phyloP scores from a whole-genome alignment of 2,888 invertebrate genomes.

The Drosophila cognata region DNA sequence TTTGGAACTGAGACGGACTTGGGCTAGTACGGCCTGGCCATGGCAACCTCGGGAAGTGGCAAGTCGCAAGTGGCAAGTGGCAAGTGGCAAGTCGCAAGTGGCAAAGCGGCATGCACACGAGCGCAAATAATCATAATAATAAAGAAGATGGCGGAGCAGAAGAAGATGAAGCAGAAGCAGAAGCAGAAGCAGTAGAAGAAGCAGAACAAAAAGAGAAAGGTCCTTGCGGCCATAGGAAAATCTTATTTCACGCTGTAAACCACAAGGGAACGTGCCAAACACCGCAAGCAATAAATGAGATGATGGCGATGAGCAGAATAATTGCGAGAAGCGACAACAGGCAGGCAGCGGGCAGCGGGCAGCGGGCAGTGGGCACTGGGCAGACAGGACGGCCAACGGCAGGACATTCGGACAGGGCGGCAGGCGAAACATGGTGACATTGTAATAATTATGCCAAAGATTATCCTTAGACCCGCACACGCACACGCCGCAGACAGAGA shows the following conservation, averaged over 20 bases:
- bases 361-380: neutral
- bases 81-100: neutral
- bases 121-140: constrained; percentile 79
- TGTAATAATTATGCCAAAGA: constrained; percentile 82
- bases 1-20: constrained; percentile 1
- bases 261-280: constrained; percentile 81
- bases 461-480: constrained; percentile 75
- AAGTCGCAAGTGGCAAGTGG: constrained; percentile 19
- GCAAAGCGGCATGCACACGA: constrained; percentile 73
- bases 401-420: constrained; percentile 24
- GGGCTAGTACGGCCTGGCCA: constrained; percentile 51
- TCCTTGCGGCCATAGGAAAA: constrained; percentile 63
- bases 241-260: constrained; percentile 80
- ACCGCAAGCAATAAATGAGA: constrained; percentile 80
- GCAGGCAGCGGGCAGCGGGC: constrained; percentile 6
- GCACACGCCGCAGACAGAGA: constrained; percentile 30
- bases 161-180: neutral
- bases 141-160: constrained; percentile 23
- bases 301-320: constrained; percentile 70
- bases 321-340: constrained; percentile 53
- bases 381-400: neutral
- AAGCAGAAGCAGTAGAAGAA: neutral
- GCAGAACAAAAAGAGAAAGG: neutral
- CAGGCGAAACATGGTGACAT: constrained; percentile 78
- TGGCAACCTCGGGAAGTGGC: constrained; percentile 61